These are phyloP conservation scores for Achlya flavicornis DNA, from an alignment of 2,888 invertebrate genomes.

Conservation along the genomic window DNA sequence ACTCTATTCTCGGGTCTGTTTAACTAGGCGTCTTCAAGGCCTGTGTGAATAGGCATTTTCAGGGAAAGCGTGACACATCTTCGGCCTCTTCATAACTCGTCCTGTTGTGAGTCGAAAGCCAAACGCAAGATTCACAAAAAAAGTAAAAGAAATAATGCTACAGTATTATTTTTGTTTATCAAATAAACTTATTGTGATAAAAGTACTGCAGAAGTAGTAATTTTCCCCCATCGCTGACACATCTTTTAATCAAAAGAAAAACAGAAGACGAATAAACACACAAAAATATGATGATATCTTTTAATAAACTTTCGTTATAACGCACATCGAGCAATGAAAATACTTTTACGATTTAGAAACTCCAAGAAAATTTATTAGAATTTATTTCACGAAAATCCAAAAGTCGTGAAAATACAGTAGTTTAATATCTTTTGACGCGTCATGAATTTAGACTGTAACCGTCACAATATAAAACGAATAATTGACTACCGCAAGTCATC, in stretches of 20 bases:
- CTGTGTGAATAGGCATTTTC: no score
- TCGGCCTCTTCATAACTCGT: no score
- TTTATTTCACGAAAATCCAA: conserved; percentile 15
- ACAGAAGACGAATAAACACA: not conserved
- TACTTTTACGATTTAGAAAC: conserved; percentile 9
- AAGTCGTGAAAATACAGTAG: not conserved
- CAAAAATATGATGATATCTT: conserved; percentile 5
- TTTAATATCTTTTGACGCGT: not conserved
- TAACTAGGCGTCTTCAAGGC: no score
- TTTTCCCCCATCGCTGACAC: not conserved
- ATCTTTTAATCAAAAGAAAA: not conserved
- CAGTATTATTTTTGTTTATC: not conserved
- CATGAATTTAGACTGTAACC: not conserved
- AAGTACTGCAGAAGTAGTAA: not conserved
- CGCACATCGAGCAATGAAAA: not conserved
- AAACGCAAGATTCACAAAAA: no score
- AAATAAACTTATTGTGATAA: not conserved
- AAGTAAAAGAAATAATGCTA: no score
- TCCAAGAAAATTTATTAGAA: not conserved
- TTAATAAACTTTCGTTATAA: not conserved
- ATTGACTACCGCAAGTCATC: not conserved
- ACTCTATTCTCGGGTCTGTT: no score
- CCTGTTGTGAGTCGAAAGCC: no score
- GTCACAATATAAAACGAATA: not conserved
- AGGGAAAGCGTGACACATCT: no score